Evolutionary conservation across 2,797 vertebrate species (phyloP).

Genomic region (Hirundo rustica): DNA sequence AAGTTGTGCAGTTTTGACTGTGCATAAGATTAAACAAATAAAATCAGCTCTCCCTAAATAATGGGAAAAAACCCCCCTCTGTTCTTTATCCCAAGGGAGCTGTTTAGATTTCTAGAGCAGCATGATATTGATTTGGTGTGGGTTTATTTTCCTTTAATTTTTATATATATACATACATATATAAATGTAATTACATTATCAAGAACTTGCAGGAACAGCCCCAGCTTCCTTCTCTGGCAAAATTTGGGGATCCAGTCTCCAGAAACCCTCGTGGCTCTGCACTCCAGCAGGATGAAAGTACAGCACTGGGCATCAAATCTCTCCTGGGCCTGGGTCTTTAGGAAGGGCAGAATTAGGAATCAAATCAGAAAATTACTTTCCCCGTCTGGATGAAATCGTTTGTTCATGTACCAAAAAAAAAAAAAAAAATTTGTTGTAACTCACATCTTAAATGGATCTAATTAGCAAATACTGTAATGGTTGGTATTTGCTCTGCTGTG

Average conservation of each 20-base stretch:
- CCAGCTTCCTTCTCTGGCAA: not conserved
- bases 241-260: not conserved
- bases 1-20: not conserved
- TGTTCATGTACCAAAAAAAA: not conserved
- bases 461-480: not conserved
- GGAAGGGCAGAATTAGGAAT: not conserved
- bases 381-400: not conserved
- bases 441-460: not conserved
- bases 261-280: not conserved
- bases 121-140: not conserved
- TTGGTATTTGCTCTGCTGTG: not conserved
- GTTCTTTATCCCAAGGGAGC: not conserved
- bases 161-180: too few relatives aligned
- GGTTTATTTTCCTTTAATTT: not conserved
- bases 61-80: rapidly evolving
- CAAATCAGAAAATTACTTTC: not conserved
- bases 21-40: not conserved
- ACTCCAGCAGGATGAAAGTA: rapidly evolving
- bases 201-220: not conserved
- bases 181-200: not conserved
- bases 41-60: not conserved
- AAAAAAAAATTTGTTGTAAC: not conserved
- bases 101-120: not conserved
- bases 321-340: not conserved
- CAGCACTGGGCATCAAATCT: not conserved